These are phyloP conservation scores for Troides aeacus DNA, from an alignment of 2,888 invertebrate species.

Conservation along the genomic window DNA sequence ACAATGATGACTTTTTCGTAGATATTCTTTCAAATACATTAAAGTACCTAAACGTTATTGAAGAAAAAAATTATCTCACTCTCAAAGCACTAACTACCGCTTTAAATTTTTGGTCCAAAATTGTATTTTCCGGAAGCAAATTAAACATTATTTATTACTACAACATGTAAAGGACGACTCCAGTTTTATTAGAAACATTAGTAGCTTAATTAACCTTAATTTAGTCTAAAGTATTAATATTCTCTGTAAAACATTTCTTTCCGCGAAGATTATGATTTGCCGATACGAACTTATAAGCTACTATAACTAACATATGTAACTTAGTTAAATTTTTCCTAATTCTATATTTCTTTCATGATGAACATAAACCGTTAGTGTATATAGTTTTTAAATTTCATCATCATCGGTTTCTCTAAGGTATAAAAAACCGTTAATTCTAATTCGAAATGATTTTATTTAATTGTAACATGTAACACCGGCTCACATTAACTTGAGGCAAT, in stretches of 20 bases:
- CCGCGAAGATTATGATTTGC: too few species aligned
- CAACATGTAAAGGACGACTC: neutral
- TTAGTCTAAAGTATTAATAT: neutral
- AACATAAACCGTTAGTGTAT: neutral
- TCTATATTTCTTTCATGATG: neutral
- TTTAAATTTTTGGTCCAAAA: too few species aligned
- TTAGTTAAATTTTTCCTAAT: too few species aligned
- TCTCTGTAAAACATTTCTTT: neutral
- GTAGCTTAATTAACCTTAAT: neutral
- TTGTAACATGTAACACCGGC: slow-evolving; percentile 14
- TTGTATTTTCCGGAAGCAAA: too few species aligned
- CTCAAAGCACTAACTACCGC: too few species aligned
- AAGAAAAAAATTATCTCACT: too few species aligned
- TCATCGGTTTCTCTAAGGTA: neutral
- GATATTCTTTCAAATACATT: too few species aligned
- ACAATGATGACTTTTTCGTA: neutral
- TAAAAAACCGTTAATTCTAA: neutral
- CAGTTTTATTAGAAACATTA: neutral
- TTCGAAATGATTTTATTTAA: slow-evolving; percentile 6
- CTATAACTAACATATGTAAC: too few species aligned
- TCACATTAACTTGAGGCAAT: slow-evolving; percentile 26
- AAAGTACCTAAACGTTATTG: too few species aligned
- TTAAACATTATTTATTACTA: too few species aligned
- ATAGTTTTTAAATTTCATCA: neutral
- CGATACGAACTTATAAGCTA: too few species aligned